Evolutionary conservation across 2,113 vertebrate species (phyloP).

Genomic region (Cyprinodon variegatus): DNA sequence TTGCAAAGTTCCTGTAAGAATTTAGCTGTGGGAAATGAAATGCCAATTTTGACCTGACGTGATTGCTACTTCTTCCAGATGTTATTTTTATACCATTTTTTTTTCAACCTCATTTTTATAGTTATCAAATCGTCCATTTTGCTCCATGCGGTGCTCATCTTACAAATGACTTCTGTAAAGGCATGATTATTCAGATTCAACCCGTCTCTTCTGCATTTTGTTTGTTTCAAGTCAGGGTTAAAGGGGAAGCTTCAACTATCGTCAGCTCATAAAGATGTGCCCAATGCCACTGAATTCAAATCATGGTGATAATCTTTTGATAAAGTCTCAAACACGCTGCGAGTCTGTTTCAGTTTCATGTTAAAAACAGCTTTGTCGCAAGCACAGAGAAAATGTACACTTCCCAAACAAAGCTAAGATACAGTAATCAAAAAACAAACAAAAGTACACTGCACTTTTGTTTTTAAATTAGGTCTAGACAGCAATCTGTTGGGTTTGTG

Average conservation of each 20-base stretch:
- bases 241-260: constrained; percentile 10
- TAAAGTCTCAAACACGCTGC: neutral
- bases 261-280: neutral
- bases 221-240: neutral
- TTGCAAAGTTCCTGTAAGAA: neutral
- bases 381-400: neutral
- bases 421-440: neutral
- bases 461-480: neutral
- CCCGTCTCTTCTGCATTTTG: neutral
- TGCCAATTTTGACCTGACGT: constrained; percentile 10
- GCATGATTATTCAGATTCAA: neutral
- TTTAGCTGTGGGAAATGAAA: neutral
- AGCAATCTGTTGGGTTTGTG: neutral
- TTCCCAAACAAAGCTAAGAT: neutral
- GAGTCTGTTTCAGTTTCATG: neutral
- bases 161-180: neutral
- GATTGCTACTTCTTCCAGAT: neutral
- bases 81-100: neutral
- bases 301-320: neutral
- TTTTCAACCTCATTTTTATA: neutral
- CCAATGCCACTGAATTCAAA: neutral
- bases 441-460: neutral
- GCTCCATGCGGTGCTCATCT: neutral
- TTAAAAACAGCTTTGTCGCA: neutral
- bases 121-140: neutral